Evolutionary conservation across 2,888 invertebrate genomes (phyloP), one percentile per base, ranked within the genome.

Genomic region (Perdita meconis): DNA sequence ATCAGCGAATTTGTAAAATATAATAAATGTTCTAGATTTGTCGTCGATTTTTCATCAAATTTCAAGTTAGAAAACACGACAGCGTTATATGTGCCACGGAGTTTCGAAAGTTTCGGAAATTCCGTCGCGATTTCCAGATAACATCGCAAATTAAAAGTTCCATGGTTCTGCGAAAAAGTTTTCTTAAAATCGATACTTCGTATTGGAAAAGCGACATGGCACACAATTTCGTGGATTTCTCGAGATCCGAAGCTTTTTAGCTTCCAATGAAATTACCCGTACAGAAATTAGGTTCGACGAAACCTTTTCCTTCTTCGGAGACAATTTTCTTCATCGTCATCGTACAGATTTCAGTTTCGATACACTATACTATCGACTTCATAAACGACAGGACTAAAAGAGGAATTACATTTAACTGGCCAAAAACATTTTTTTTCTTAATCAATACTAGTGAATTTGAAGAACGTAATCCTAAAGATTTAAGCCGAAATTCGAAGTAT

Each of bases 71-170:
- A 40, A 63, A 63, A 50, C 56, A 40, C 40, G 51, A 51, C 26
- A 51, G 56, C 61, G 13, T 19, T 26, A 13, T 16, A 5, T 6
- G 16, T 65, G 19, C 16, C 40, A 19, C n/a, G 61, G 47, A 44
- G 61, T 51, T 30, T 56, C 47, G 40, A 34, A 56, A 73, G 71
- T 73, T 57, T 71, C 63, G 13, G 34, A 57, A 71, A 71, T 63
- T 63, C 61, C 12, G 47, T 40, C 61, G 34, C 42, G 42, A 63
- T 57, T 34, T 36, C 30, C 26, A 2, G 13, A 16, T 36, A 42
- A 36, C 40, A 60, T 36, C 40, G 6, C 56, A 42, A 56, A 56
- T 63, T 51, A 61, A 71, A 63, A 71, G 34, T 44, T 44, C 44
- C 36, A 38, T 6, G 22, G 19, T 36, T 13, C 53, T 10, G 13